phyloP scores from a whole-genome alignment of 53 echinoderm and acorn worm species.

The Paelopatides confundens region DNA sequence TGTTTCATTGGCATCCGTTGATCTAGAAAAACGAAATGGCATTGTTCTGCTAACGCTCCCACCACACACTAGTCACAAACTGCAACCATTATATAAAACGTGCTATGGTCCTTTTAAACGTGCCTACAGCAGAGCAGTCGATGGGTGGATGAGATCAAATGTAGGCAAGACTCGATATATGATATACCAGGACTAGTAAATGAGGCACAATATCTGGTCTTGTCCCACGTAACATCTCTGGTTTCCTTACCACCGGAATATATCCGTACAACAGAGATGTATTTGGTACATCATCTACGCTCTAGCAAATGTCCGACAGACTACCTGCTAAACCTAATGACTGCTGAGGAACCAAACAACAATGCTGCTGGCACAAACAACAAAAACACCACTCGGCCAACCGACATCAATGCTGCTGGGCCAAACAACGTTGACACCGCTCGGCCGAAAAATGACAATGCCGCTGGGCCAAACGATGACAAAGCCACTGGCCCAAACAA shows the following conservation, averaged over 20 bases:
- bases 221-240: conserved; percentile 9
- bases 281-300: not conserved
- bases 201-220: not conserved
- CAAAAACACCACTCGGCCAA: not conserved
- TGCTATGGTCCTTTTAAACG: conserved; percentile 52
- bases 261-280: conserved; percentile 35
- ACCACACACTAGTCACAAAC: conserved; percentile 66
- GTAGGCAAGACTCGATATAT: conserved; percentile 68
- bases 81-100: conserved; percentile 55
- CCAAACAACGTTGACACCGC: too few species aligned
- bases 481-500: not conserved
- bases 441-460: too few species aligned
- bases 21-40: conserved; percentile 45
- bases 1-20: conserved; percentile 49
- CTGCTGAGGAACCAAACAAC: not conserved
- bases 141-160: conserved; percentile 68
- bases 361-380: not conserved
- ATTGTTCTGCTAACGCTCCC: conserved; percentile 59
- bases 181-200: conserved; percentile 63
- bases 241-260: conserved; percentile 29
- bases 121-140: conserved; percentile 49
- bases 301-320: conserved; percentile 1
- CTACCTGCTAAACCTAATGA: not conserved
- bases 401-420: not conserved
- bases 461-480: not conserved